phyloP scores from a whole-genome alignment of 2,888 invertebrate species.

The Hypselothyrea guttata region DNA sequence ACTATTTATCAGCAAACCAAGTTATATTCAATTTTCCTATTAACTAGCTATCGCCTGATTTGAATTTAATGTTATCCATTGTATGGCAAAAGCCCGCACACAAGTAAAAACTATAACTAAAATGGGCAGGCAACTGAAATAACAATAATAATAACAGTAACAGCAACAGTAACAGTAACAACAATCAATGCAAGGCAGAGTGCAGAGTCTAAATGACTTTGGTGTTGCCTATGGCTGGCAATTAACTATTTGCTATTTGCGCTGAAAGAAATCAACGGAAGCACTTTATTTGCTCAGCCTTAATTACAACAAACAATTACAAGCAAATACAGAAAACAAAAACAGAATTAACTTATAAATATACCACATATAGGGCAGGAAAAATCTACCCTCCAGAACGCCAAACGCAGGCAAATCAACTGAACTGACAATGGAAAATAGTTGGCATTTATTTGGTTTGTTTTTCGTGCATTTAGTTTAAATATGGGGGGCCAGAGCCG shows the following conservation, averaged over 20 bases:
- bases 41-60: no score
- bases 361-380: slow-evolving; percentile 17
- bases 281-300: slow-evolving; percentile 76
- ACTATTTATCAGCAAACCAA: no score
- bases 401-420: slow-evolving; percentile 41
- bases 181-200: slow-evolving; percentile 48
- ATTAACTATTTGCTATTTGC: slow-evolving; percentile 78
- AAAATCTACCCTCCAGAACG: slow-evolving; percentile 45
- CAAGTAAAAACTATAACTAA: slow-evolving; percentile 17
- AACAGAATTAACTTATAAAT: slow-evolving; percentile 29
- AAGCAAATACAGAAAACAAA: slow-evolving; percentile 22
- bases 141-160: slow-evolving; percentile 15
- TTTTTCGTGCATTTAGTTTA: slow-evolving; percentile 61
- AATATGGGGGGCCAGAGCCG: slow-evolving; percentile 46
- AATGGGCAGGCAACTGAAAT: slow-evolving; percentile 15
- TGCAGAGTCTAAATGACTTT: slow-evolving; percentile 50
- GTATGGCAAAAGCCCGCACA: background rate
- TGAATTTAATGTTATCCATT: background rate
- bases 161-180: slow-evolving; percentile 21
- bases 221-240: slow-evolving; percentile 60
- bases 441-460: background rate
- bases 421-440: slow-evolving; percentile 42
- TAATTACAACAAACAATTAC: slow-evolving; percentile 77
- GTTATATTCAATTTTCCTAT: no score
- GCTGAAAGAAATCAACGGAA: slow-evolving; percentile 77